phyloP scores from a whole-genome alignment of 2,797 vertebrate species.

The Tinamus major region DNA sequence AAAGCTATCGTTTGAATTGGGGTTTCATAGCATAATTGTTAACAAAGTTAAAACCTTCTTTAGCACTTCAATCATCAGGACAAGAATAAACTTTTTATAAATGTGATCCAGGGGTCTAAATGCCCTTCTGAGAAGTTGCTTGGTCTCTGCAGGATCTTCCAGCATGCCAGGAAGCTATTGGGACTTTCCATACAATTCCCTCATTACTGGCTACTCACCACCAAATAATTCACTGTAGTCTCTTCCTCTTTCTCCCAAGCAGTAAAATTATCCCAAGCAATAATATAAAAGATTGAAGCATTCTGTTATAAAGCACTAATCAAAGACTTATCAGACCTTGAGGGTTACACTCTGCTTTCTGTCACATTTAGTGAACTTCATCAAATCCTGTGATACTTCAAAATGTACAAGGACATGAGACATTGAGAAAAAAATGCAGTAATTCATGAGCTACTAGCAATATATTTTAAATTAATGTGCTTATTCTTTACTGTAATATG shows the following conservation, averaged over 20 bases:
- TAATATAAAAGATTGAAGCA: not conserved
- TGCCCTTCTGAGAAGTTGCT: not conserved
- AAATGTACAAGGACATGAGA: not conserved
- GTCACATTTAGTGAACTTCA: not conserved
- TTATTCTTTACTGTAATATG: not conserved
- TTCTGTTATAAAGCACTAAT: not conserved
- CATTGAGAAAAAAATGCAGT: not conserved
- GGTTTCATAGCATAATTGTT: not conserved
- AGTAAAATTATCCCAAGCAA: not conserved
- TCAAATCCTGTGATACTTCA: accelerated
- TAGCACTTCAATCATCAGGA: not conserved
- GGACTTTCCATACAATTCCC: not conserved
- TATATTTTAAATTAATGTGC: not conserved
- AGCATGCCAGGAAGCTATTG: not conserved
- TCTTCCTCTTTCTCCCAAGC: not conserved
- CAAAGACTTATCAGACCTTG: not conserved
- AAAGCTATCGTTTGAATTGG: not conserved
- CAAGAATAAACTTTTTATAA: not conserved
- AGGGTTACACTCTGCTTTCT: not conserved
- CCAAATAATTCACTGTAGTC: not conserved
- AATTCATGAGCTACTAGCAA: not conserved
- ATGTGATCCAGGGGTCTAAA: not conserved
- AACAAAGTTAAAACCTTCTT: not conserved
- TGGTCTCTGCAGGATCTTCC: not conserved
- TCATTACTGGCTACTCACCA: not conserved